phyloP scores from a whole-genome alignment of 2,888 invertebrate genomes.

The Nebria brevicollis region DNA sequence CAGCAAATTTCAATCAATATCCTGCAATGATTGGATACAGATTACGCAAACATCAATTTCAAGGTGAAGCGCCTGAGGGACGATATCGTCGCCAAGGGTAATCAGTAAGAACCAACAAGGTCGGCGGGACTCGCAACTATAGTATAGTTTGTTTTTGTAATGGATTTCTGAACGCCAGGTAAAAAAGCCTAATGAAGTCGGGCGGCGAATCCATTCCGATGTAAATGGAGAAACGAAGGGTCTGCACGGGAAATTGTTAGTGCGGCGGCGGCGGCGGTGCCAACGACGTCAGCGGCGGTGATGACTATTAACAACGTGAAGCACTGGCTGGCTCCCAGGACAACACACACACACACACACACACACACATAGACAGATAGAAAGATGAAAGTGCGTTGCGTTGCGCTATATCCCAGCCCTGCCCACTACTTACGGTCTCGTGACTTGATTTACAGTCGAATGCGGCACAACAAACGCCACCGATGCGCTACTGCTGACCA shows the following conservation, averaged over 20 bases:
- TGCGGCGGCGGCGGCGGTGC: conserved; percentile 13
- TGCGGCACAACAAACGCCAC: conserved; percentile 37
- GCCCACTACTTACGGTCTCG: conserved; percentile 47
- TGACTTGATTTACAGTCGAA: conserved; percentile 34
- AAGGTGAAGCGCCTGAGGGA: conserved; percentile 10
- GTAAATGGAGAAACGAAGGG: conserved; percentile 48
- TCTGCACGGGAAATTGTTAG: conserved; percentile 48
- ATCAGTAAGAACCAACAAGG: neutral
- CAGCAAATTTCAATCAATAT: too few relatives aligned
- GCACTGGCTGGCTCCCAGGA: neutral
- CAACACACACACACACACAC: too few relatives aligned
- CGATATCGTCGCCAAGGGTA: conserved; percentile 24
- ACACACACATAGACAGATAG: neutral
- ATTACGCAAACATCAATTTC: too few relatives aligned
- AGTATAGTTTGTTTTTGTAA: conserved; percentile 49
- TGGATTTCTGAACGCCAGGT: conserved; percentile 50
- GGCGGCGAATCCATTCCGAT: conserved; percentile 49
- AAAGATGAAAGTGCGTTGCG: conserved; percentile 31
- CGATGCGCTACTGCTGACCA: conserved; percentile 42
- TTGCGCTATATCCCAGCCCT: conserved; percentile 41
- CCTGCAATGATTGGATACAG: too few relatives aligned
- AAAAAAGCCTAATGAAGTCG: conserved; percentile 49
- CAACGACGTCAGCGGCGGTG: conserved; percentile 9
- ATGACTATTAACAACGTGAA: conserved; percentile 9
- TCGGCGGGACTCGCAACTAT: conserved; percentile 6